Conservation (phyloP, 1,140 invertebrate genomes). For the Planococcus citri region DNA sequence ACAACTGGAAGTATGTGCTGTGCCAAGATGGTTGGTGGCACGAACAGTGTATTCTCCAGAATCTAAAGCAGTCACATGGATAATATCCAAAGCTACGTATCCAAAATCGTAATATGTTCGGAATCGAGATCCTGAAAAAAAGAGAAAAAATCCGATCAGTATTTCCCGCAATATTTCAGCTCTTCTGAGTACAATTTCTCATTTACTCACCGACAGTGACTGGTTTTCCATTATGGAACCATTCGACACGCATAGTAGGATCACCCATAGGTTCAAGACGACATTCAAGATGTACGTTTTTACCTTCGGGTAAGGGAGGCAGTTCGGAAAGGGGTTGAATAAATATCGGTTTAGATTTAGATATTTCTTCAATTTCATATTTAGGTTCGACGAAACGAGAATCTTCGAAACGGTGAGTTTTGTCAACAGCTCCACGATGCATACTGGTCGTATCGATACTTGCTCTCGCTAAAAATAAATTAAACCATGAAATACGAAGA, state of each 20-base stretch:
- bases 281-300: conserved; percentile 81
- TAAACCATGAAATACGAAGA: neutral
- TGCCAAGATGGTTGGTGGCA: conserved; percentile 84
- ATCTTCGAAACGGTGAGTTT: conserved; percentile 75
- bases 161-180: neutral
- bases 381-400: conserved; percentile 72
- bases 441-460: conserved; percentile 78
- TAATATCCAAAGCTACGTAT: conserved; percentile 80
- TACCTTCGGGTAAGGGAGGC: conserved; percentile 73
- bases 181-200: neutral
- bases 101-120: conserved; percentile 92
- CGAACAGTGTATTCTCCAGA: conserved; percentile 86
- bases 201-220: conserved; percentile 57
- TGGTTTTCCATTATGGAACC: conserved; percentile 82
- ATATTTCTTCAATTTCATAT: conserved; percentile 83
- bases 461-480: conserved; percentile 48
- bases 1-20: conserved; percentile 78
- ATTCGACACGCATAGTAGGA: conserved; percentile 90
- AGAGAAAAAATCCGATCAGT: conserved; percentile 15
- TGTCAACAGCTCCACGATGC: conserved; percentile 69
- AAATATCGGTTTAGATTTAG: conserved; percentile 84
- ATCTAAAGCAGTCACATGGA: conserved; percentile 73
- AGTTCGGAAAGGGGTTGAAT: conserved; percentile 69
- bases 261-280: conserved; percentile 85
- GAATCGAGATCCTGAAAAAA: conserved; percentile 55